Conservation (phyloP, 1,140 invertebrate species). For the Charaxes varanes region DNA sequence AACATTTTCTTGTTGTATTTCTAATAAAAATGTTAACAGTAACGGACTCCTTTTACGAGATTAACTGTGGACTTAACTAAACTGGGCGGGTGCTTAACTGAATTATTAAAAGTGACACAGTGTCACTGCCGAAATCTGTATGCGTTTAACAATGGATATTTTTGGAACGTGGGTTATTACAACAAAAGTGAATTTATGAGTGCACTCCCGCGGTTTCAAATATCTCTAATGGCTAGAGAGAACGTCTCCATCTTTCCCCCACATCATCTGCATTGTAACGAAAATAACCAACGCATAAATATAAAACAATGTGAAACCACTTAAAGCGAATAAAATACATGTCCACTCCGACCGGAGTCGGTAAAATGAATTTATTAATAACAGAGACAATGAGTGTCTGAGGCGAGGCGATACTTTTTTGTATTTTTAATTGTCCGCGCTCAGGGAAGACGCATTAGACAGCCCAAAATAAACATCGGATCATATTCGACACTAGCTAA, state of each 20-base stretch:
- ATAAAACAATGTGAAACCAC: constrained; percentile 74
- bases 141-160: constrained; percentile 39
- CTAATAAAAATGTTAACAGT: too few relatives aligned
- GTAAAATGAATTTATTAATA: constrained; percentile 75
- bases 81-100: too few relatives aligned
- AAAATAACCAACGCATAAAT: constrained; percentile 74
- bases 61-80: too few relatives aligned
- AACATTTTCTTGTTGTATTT: too few relatives aligned
- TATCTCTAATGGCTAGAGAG: constrained; percentile 70
- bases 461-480: constrained; percentile 66
- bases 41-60: too few relatives aligned
- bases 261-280: constrained; percentile 71
- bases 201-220: constrained; percentile 70
- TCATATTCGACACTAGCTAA: constrained; percentile 71
- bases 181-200: constrained; percentile 69
- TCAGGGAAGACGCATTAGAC: constrained; percentile 68
- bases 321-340: constrained; percentile 74
- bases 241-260: constrained; percentile 58
- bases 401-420: constrained; percentile 69
- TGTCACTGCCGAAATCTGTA: not conserved
- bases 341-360: constrained; percentile 67
- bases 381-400: constrained; percentile 73
- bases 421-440: constrained; percentile 71
- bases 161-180: constrained; percentile 53
- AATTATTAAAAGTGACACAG: too few relatives aligned